Conservation (phyloP, 2,888 invertebrate genomes). For the Atrina japonica region DNA sequence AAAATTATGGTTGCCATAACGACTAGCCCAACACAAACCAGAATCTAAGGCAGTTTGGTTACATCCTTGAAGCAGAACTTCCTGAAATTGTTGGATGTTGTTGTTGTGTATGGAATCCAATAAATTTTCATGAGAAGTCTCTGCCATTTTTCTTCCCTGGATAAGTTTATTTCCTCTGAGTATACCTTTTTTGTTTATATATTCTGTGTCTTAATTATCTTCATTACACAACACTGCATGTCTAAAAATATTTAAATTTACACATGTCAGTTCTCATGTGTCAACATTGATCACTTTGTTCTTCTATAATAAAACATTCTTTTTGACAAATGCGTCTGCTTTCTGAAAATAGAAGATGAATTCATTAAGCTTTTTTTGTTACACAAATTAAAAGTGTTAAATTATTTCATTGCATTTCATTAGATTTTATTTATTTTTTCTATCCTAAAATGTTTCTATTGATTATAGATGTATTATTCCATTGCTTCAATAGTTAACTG, state of each 20-base stretch:
- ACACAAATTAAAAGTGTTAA: background rate
- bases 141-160: background rate
- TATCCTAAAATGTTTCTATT: too few species aligned
- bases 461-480: too few species aligned
- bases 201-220: too few species aligned
- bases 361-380: background rate
- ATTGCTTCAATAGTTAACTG: too few species aligned
- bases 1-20: constrained; percentile 55
- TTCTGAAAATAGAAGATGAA: constrained; percentile 52
- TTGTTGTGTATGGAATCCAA: constrained; percentile 51
- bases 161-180: background rate
- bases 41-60: constrained; percentile 53
- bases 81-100: constrained; percentile 35
- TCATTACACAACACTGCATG: too few species aligned
- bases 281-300: background rate
- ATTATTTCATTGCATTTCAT: too few species aligned
- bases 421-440: too few species aligned
- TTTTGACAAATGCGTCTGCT: constrained; percentile 53
- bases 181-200: too few species aligned
- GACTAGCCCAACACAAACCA: constrained; percentile 62
- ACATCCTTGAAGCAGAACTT: constrained; percentile 38
- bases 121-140: constrained; percentile 23
- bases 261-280: too few species aligned
- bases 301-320: constrained; percentile 46
- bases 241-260: too few species aligned